Evolutionary conservation across 2,797 vertebrate genomes (phyloP).

Genomic region (Yasuhikotakia modesta): DNA sequence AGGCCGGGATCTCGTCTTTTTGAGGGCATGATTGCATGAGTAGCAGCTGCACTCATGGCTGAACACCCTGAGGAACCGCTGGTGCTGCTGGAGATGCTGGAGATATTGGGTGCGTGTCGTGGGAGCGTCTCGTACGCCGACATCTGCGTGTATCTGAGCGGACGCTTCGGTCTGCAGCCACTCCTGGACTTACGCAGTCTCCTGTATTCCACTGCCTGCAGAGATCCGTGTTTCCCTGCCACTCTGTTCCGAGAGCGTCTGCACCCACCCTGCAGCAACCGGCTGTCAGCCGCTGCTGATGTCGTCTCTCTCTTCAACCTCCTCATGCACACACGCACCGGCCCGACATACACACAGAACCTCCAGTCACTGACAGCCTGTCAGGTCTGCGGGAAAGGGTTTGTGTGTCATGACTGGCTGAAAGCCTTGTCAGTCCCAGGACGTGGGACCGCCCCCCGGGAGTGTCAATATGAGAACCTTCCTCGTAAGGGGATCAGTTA

Average conservation of each 20-base stretch:
- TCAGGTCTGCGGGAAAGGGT: conserved; percentile 77
- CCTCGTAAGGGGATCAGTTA: conserved; percentile 47
- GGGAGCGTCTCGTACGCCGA: conserved; percentile 90
- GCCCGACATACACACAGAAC: conserved; percentile 60
- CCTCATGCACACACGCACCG: conserved; percentile 88
- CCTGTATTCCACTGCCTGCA: conserved; percentile 91
- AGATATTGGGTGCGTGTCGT: conserved; percentile 90
- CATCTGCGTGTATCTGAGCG: conserved; percentile 91
- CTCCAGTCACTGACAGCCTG: conserved; percentile 82
- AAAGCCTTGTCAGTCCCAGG: conserved; percentile 79
- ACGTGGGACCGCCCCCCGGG: conserved; percentile 72
- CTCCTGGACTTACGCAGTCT: conserved; percentile 87
- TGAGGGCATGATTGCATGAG: not conserved
- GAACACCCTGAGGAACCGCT: conserved; percentile 79
- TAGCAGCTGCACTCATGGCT: conserved; percentile 49
- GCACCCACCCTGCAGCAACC: conserved; percentile 87
- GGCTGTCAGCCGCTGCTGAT: conserved; percentile 91
- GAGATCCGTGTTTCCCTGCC: conserved; percentile 93
- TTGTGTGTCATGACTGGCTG: conserved; percentile 72
- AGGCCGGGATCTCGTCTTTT: not conserved
- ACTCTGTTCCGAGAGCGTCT: conserved; percentile 92
- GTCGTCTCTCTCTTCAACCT: conserved; percentile 98
- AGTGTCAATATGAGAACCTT: conserved; percentile 71
- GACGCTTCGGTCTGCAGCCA: conserved; percentile 89
- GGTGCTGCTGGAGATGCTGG: conserved; percentile 89